A percentile compares a stretch with the other conserved stretches of the same genome.
Evolutionary conservation across 1,140 invertebrate species (phyloP).

Genomic region (Cydia amplana): DNA sequence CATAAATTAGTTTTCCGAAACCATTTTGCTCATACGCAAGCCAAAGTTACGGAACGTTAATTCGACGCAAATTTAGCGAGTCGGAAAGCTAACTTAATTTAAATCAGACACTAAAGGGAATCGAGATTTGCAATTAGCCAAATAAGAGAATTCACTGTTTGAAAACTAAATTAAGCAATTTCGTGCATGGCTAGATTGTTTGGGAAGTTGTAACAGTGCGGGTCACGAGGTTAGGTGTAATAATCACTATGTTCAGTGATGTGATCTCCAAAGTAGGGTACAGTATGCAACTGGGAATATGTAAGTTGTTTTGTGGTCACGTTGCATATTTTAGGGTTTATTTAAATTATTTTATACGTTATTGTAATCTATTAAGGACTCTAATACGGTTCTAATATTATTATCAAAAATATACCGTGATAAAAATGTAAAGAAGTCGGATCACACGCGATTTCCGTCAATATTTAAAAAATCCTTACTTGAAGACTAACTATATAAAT

Average conservation of each 20-base stretch:
- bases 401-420: too few relatives aligned
- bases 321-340: too few relatives aligned
- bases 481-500: too few relatives aligned
- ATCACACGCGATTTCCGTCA: too few relatives aligned
- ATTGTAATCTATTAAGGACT: too few relatives aligned
- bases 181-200: constrained; percentile 31
- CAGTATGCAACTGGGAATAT: neutral
- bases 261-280: neutral
- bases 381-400: too few relatives aligned
- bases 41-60: constrained; percentile 26
- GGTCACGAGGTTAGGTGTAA: constrained; percentile 16
- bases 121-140: constrained; percentile 31
- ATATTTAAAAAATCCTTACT: too few relatives aligned
- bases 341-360: too few relatives aligned
- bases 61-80: constrained; percentile 31
- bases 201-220: constrained; percentile 25
- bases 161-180: constrained; percentile 33
- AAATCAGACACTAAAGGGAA: constrained; percentile 33
- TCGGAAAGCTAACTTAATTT: constrained; percentile 26
- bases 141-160: constrained; percentile 33
- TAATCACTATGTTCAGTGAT: neutral
- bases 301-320: neutral
- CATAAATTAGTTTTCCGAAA: constrained; percentile 13
- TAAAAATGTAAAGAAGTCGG: too few relatives aligned
- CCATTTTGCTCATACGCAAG: constrained; percentile 13